Percentiles rank a stretch among this genome's conserved stretches.
Evolutionary conservation across 2,888 invertebrate genomes (phyloP).

Genomic region (Athripsodes cinereus): DNA sequence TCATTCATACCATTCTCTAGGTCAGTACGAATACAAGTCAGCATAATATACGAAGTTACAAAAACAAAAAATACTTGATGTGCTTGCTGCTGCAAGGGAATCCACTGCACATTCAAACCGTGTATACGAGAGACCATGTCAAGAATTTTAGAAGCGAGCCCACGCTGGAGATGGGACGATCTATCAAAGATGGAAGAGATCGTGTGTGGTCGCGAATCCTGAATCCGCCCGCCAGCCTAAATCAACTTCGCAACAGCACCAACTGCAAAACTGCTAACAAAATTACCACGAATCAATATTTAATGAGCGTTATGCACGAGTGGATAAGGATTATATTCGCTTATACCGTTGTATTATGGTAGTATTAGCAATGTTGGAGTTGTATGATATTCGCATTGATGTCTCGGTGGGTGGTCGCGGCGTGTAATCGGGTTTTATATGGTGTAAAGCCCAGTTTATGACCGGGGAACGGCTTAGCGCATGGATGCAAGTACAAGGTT

Average conservation of each 20-base stretch:
- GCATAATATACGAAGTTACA: too few relatives aligned
- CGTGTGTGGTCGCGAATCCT: constrained; percentile 9
- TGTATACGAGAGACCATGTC: not conserved
- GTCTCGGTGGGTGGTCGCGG: constrained; percentile 18
- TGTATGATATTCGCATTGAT: constrained; percentile 1
- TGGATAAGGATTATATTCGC: constrained; percentile 5
- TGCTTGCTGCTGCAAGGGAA: not conserved
- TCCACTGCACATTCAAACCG: not conserved
- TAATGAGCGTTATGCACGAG: not conserved
- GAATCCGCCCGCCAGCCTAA: not conserved
- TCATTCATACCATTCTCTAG: too few relatives aligned
- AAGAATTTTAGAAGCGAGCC: constrained; percentile 29
- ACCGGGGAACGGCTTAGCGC: constrained; percentile 11
- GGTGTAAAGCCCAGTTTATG: constrained; percentile 15
- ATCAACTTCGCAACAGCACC: not conserved
- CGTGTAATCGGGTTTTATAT: constrained; percentile 11
- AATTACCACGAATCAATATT: not conserved
- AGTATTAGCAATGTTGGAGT: constrained; percentile 9
- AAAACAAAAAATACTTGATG: too few relatives aligned
- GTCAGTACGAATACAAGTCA: too few relatives aligned
- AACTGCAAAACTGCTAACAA: not conserved
- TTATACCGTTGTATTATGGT: constrained; percentile 1
- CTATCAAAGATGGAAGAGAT: constrained; percentile 11
- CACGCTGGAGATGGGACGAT: constrained; percentile 33
- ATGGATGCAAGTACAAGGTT: constrained; percentile 9